Evolutionary conservation across 2,113 vertebrate genomes (phyloP), one percentile per base, ranked within the genome.

Genomic region (Tragelaphus imberbis): DNA sequence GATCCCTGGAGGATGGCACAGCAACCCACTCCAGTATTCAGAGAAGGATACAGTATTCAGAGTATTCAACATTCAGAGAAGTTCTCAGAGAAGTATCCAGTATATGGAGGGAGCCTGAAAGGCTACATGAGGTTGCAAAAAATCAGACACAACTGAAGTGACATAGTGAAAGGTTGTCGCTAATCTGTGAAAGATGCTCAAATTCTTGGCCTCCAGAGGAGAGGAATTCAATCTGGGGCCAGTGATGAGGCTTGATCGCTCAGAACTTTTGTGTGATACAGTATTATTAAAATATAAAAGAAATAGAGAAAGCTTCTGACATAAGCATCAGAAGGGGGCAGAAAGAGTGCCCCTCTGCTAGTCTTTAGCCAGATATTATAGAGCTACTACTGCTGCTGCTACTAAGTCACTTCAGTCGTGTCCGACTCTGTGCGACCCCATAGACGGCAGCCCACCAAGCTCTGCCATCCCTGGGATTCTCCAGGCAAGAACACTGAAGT

Each of bases 221-320:
- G n/a, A 40, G n/a, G n/a, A 23, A 71, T 71, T 71, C 65, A 36
- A 36, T 23, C 19, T 0, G 0, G 68, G 68, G n/a, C 10, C n/a
- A 71, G 68, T 36, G n/a, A 40, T 0, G 0, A 40, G 19, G 19
- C 19, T 71, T 71, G 68, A 71, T 40, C 1, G 0, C 5, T 40
- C 10, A 12, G 68, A 71, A 36, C 19, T 71, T 71, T 65, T 71
- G 19, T 40, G n/a, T 71, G 23, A 40, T 40, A 23, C 36, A 36
- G 4, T 23, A 40, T 23, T 40, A 40, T 71, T 71, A 71, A 23
- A 71, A 21, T 23, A 71, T 1, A 71, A 71, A 71, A 71, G 68
- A 71, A 2, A 71, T 5, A 11, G 65, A 71, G 17, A 71, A 36
- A 11, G 2, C 9, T 36, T 71, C 65, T 71, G 65, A 71, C 65